Percentiles rank a stretch among this genome's conserved stretches.
Conservation (phyloP, 2,113 vertebrate genomes). For the Dinomys branickii region DNA sequence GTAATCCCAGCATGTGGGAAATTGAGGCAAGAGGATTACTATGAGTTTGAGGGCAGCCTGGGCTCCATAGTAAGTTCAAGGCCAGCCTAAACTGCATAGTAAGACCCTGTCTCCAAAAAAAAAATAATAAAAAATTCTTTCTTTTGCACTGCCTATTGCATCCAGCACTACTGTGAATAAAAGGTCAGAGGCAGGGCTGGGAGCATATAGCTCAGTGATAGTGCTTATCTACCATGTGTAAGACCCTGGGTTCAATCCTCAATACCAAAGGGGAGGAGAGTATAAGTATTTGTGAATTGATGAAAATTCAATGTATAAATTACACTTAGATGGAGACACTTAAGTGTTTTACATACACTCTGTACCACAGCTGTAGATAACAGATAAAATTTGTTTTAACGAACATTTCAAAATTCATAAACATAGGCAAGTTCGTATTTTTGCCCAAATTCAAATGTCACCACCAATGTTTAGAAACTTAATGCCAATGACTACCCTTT, state of each 20-base stretch:
- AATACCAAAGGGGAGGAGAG: background rate
- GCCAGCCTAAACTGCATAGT: too few relatives aligned
- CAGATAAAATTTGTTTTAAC: conserved; percentile 15
- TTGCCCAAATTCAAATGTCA: conserved; percentile 8
- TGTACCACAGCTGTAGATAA: background rate
- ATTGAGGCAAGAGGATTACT: too few relatives aligned
- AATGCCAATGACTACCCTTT: background rate
- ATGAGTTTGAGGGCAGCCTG: too few relatives aligned
- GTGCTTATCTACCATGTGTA: background rate
- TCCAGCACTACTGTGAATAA: background rate
- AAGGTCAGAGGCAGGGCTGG: background rate
- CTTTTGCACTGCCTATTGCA: background rate
- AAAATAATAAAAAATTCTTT: background rate
- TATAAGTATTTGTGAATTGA: background rate
- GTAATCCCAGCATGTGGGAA: too few relatives aligned
- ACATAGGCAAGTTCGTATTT: background rate
- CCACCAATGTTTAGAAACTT: background rate
- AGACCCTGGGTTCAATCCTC: background rate
- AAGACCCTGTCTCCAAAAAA: too few relatives aligned
- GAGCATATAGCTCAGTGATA: background rate
- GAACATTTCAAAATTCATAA: conserved; percentile 35
- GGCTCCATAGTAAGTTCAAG: too few relatives aligned
- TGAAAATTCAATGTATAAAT: background rate
- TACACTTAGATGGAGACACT: background rate
- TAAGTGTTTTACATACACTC: conserved; percentile 27